Evolutionary conservation across 2,888 invertebrate species (phyloP).

Genomic region (Lydus trimaculatus): DNA sequence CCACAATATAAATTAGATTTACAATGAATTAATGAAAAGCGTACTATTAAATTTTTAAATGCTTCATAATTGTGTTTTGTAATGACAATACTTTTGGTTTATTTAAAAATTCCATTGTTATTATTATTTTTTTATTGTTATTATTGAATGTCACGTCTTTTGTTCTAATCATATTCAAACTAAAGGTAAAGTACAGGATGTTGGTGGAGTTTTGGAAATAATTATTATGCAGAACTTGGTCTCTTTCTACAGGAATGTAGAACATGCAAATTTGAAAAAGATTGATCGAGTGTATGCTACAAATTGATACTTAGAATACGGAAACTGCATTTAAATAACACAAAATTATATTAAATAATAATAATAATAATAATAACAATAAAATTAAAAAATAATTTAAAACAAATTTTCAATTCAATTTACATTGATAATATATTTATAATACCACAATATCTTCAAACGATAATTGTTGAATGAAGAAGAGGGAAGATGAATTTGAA

Average conservation of each 20-base stretch:
- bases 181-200: neutral
- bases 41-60: no score
- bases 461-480: neutral
- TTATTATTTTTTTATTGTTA: neutral
- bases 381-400: neutral
- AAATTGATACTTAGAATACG: neutral
- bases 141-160: neutral
- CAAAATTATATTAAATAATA: neutral
- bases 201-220: neutral
- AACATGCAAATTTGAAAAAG: neutral
- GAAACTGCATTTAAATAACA: neutral
- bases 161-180: neutral
- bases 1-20: no score
- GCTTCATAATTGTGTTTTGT: no score
- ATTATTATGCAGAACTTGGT: conserved; percentile 1
- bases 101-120: no score
- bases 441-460: neutral
- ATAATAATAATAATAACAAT: neutral
- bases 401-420: neutral
- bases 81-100: no score
- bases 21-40: no score
- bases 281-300: conserved; percentile 1
- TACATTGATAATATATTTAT: neutral
- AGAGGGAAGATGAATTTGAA: neutral
- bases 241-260: neutral